These are phyloP conservation scores for Chionodraco myersi DNA, from an alignment of 2,113 vertebrate species.

Conservation along the genomic window DNA sequence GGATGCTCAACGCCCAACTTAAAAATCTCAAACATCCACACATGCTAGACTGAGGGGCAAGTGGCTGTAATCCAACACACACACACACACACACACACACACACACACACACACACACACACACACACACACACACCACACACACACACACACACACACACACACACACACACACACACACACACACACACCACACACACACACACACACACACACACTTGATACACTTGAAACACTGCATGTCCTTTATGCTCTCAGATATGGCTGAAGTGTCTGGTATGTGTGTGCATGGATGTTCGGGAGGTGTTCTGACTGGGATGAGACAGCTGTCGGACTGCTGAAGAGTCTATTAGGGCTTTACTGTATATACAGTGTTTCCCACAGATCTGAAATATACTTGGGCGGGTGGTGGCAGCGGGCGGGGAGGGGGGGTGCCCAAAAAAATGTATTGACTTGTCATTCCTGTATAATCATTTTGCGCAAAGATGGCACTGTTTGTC, in stretches of 20 bases:
- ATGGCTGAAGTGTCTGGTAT: constrained; percentile 23
- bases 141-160: neutral
- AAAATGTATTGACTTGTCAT: no score
- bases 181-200: constrained; percentile 7
- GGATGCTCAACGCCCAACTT: constrained; percentile 11
- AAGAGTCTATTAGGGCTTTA: neutral
- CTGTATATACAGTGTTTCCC: no score
- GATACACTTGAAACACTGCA: constrained; percentile 33
- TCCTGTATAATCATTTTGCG: no score
- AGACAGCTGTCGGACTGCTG: neutral
- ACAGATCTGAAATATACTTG: no score
- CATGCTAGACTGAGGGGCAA: no score
- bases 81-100: neutral
- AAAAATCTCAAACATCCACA: no score
- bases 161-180: neutral
- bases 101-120: constrained; percentile 46
- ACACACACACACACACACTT: neutral
- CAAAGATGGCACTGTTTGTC: no score
- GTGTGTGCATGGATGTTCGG: constrained; percentile 21
- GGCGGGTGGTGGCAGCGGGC: no score
- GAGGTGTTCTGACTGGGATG: neutral
- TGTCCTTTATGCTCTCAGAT: constrained; percentile 21
- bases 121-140: constrained; percentile 19
- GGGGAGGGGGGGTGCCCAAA: no score
- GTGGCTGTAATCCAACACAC: no score